These are phyloP conservation scores for Heterotilapia buettikoferi DNA, from an alignment of 2,113 vertebrate species.

Conservation along the genomic window DNA sequence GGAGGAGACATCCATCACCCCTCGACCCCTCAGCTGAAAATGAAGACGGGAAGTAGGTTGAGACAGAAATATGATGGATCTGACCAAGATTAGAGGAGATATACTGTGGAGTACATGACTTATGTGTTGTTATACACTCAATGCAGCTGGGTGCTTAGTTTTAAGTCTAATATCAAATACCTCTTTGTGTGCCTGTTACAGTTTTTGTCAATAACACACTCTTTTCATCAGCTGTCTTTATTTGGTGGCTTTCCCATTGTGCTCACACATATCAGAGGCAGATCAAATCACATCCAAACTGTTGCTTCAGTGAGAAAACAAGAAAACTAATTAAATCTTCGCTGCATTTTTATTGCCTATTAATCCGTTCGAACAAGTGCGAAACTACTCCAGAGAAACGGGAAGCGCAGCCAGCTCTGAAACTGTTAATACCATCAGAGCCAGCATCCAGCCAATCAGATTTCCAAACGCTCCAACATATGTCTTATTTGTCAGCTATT, in stretches of 20 bases:
- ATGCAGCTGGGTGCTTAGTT: background rate
- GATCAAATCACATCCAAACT: background rate
- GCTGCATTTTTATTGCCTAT: conserved; percentile 5
- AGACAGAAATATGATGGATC: conserved; percentile 52
- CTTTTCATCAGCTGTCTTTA: background rate
- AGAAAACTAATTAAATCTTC: conserved; percentile 20
- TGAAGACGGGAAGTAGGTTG: conserved; percentile 48
- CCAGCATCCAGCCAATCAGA: background rate
- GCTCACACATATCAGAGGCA: background rate
- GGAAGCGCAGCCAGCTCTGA: background rate
- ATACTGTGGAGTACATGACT: background rate
- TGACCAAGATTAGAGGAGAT: conserved; percentile 17
- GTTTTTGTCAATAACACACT: background rate
- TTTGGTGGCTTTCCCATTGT: background rate
- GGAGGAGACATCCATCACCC: conserved; percentile 60
- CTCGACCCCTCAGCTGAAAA: conserved; percentile 38
- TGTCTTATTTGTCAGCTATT: background rate
- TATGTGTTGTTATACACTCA: background rate
- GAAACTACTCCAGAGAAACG: background rate
- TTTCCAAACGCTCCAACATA: background rate
- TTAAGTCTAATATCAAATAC: background rate
- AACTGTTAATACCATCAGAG: background rate
- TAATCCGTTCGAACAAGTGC: background rate
- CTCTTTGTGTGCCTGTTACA: background rate
- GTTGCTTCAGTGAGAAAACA: conserved; percentile 8